A percentile compares a stretch with the other conserved stretches of the same genome.
phyloP scores from a whole-genome alignment of 2,888 invertebrate species.

The Cistogaster globosa region DNA sequence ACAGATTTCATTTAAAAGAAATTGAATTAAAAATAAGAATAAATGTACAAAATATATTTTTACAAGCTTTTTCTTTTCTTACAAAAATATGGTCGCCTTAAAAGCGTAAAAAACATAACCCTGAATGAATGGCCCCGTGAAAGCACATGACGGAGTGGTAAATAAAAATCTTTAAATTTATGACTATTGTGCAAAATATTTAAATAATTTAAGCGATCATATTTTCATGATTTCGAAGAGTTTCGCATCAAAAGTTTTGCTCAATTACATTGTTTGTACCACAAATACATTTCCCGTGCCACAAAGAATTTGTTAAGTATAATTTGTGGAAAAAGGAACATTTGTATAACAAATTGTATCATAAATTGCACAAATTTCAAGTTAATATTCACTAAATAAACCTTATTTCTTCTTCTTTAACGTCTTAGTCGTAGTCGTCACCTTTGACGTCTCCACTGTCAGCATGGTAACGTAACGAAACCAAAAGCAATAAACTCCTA shows the following conservation, averaged over 20 bases:
- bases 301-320: slow-evolving; percentile 8
- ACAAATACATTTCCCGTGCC: background rate
- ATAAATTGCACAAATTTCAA: slow-evolving; percentile 65
- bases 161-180: background rate
- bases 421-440: slow-evolving; percentile 9
- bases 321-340: slow-evolving; percentile 36
- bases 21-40: too few relatives aligned
- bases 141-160: background rate
- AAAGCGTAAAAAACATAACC: background rate
- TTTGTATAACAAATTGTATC: slow-evolving; percentile 60
- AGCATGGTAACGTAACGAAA: slow-evolving; percentile 38
- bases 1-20: too few relatives aligned
- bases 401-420: slow-evolving; percentile 34
- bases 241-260: background rate
- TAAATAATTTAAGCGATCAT: background rate
- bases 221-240: slow-evolving; percentile 11
- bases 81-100: slow-evolving; percentile 34
- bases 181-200: slow-evolving; percentile 33
- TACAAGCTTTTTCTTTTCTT: background rate
- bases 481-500: slow-evolving; percentile 52
- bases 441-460: slow-evolving; percentile 14
- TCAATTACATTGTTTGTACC: background rate
- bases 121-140: slow-evolving; percentile 35
- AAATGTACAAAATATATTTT: background rate
- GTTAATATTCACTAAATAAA: slow-evolving; percentile 56